Conservation (phyloP, 2,113 vertebrate species). For the Lamprotornis superbus region DNA sequence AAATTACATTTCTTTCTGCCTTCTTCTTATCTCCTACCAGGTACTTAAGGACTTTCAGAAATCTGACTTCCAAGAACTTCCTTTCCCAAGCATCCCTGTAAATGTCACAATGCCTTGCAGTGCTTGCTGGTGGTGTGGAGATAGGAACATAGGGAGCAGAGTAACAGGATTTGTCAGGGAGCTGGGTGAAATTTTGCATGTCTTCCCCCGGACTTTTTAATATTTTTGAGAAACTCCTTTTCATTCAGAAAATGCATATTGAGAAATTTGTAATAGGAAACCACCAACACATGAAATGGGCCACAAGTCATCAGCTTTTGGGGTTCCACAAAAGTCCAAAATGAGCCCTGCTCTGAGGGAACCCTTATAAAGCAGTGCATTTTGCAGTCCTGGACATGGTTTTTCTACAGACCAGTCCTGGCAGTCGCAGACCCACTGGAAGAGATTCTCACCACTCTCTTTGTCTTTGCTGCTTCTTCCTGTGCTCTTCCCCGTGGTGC, state of each 20-base stretch:
- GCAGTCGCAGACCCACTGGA: rapidly evolving
- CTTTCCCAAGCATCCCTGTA: not conserved
- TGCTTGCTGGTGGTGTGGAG: not conserved
- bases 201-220: not conserved
- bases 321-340: not conserved
- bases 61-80: not conserved
- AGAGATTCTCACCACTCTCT: not conserved
- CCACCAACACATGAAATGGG: not conserved
- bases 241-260: not conserved
- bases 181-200: not conserved
- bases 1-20: not conserved
- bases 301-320: not conserved
- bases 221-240: not conserved
- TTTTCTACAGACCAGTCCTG: not conserved
- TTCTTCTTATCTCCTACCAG: not conserved
- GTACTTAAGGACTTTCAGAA: not conserved
- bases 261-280: not conserved
- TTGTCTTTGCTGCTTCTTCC: not conserved
- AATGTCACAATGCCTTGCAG: not conserved
- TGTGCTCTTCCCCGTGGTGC: not conserved
- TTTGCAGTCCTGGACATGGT: not conserved
- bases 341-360: not conserved
- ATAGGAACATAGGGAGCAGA: not conserved
- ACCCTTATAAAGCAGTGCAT: not conserved
- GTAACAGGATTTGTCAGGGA: not conserved